Percentiles rank a stretch among this genome's conserved stretches.
These are phyloP conservation scores for Siderastrea radians DNA, from an alignment of 92 coral and sea anemone genomes.

Conservation along the genomic window DNA sequence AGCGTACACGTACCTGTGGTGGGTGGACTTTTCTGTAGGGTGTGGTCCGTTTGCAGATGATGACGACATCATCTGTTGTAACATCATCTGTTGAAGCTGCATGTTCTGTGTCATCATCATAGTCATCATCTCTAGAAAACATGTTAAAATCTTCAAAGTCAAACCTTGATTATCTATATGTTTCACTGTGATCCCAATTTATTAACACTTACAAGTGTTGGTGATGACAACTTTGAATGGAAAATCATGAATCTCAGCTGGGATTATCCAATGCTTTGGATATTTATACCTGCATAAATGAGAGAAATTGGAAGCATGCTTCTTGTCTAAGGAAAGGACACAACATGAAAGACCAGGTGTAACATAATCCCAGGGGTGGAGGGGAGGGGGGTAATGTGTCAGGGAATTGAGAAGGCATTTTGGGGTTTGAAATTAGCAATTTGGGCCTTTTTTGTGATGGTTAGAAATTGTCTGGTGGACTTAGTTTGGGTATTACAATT, in stretches of 20 bases:
- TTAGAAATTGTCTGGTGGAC: no score
- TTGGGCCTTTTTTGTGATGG: no score
- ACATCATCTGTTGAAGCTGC: slow-evolving; percentile 81
- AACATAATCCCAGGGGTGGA: no score
- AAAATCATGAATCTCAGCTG: no score
- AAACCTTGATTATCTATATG: no score
- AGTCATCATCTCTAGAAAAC: slow-evolving; percentile 69
- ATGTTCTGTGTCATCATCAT: slow-evolving; percentile 83
- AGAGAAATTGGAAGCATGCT: no score
- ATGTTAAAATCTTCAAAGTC: not conserved
- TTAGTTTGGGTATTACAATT: no score
- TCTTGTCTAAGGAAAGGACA: not conserved
- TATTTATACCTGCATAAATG: no score
- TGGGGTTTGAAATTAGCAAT: no score
- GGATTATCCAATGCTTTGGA: no score
- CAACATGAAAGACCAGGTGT: not conserved
- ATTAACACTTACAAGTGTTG: not conserved
- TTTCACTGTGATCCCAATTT: not conserved
- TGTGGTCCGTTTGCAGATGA: slow-evolving; percentile 21
- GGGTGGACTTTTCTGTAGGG: not conserved
- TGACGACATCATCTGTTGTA: slow-evolving; percentile 72
- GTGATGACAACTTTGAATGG: not conserved
- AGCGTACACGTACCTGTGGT: not conserved
- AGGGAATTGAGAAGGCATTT: no score
- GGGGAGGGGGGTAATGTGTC: no score